phyloP scores from a whole-genome alignment of 2,113 vertebrate species.

The Eurystomus gularis region DNA sequence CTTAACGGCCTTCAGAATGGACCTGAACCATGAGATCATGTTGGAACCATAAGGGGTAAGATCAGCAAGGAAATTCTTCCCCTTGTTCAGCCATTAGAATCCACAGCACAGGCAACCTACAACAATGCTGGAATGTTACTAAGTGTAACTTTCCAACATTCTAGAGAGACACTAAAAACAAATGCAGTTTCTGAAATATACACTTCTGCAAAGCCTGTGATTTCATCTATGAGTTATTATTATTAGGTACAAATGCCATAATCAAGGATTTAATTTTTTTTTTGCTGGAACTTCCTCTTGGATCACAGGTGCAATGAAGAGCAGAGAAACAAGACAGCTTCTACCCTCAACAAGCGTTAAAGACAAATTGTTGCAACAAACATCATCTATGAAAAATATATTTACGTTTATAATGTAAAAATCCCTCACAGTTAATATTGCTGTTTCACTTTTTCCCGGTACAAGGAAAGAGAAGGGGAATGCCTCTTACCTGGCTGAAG shows the following conservation, averaged over 20 bases:
- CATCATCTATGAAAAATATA: background rate
- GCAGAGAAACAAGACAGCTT: background rate
- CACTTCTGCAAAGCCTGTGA: background rate
- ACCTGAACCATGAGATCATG: fast-evolving
- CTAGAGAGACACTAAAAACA: background rate
- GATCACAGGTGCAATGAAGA: background rate
- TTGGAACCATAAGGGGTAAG: background rate
- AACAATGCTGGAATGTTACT: background rate
- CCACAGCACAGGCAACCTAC: background rate
- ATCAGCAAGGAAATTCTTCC: background rate
- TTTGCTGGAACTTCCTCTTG: background rate
- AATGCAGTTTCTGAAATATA: background rate
- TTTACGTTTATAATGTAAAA: background rate
- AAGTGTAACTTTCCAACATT: background rate
- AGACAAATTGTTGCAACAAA: background rate
- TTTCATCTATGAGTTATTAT: background rate
- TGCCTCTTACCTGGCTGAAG: background rate
- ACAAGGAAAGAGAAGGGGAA: background rate
- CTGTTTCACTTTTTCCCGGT: background rate
- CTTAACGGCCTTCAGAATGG: background rate
- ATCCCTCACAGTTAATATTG: background rate
- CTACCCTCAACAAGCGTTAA: background rate
- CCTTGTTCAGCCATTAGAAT: background rate
- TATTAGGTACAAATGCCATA: background rate
- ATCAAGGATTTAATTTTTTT: background rate